A percentile compares a stretch with the other conserved stretches of the same genome.
These are phyloP conservation scores for Drosophila infuscata DNA, from an alignment of 2,888 invertebrate species.

Conservation along the genomic window DNA sequence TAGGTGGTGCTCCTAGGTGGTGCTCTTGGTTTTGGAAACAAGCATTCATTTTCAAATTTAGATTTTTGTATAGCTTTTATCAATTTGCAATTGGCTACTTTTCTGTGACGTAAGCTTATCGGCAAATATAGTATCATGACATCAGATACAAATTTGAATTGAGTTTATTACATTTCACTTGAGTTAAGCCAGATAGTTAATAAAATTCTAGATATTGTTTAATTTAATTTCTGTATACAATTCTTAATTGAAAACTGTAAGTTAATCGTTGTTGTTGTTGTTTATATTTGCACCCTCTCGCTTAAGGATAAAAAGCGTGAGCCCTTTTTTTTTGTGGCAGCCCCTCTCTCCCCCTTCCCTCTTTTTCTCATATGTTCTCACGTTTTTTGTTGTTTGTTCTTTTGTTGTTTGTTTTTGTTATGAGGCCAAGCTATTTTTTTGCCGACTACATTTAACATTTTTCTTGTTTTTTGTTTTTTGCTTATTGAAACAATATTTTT, in stretches of 20 bases:
- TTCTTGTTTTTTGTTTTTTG: conserved; percentile 60
- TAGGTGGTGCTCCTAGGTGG: conserved; percentile 3
- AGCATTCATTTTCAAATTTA: conserved; percentile 31
- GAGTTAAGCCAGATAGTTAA: neutral
- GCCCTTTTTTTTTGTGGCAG: conserved; percentile 2
- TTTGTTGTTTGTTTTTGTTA: conserved; percentile 43
- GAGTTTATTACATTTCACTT: neutral
- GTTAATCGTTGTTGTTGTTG: conserved; percentile 28
- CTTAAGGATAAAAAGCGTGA: conserved; percentile 8
- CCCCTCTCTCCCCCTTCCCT: neutral
- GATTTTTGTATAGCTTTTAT: neutral
- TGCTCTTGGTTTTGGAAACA: conserved; percentile 2
- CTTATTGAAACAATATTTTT: conserved; percentile 84
- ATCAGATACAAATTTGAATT: neutral
- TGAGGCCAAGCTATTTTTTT: conserved; percentile 52
- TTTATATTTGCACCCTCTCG: conserved; percentile 4
- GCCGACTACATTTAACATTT: conserved; percentile 47
- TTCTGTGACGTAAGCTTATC: neutral
- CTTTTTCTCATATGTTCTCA: conserved; percentile 37
- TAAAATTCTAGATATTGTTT: neutral
- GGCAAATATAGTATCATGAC: neutral
- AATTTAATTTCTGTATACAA: neutral
- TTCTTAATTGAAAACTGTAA: conserved; percentile 8
- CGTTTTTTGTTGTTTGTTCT: conserved; percentile 44
- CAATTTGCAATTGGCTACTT: neutral